A percentile compares a stretch with the other conserved stretches of the same genome.
These are phyloP conservation scores for Xyrauchen texanus DNA, from an alignment of 2,113 vertebrate species.

Conservation along the genomic window DNA sequence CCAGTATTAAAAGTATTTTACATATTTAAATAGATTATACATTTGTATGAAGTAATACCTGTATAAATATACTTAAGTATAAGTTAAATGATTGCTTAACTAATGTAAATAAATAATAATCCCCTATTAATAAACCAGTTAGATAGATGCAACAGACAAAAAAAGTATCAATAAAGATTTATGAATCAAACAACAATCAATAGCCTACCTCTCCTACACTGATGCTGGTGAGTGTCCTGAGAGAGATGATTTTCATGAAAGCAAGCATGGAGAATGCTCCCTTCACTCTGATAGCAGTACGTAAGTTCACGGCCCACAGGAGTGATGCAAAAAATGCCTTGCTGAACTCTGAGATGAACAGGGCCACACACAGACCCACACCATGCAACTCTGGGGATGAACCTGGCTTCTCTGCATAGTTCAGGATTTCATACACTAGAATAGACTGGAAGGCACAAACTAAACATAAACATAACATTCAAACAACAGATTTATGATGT, in stretches of 20 bases:
- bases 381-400: constrained; percentile 54
- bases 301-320: constrained; percentile 79
- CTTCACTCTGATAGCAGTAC: constrained; percentile 76
- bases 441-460: constrained; percentile 65
- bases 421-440: constrained; percentile 74
- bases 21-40: too few relatives aligned
- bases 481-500: too few relatives aligned
- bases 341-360: constrained; percentile 73
- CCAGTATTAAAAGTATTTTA: not conserved
- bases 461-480: constrained; percentile 6
- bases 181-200: not conserved
- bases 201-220: constrained; percentile 78
- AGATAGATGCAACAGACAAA: too few relatives aligned
- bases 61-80: too few relatives aligned
- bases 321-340: constrained; percentile 72
- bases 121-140: too few relatives aligned
- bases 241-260: constrained; percentile 76
- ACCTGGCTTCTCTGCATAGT: constrained; percentile 53
- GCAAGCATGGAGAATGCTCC: constrained; percentile 72
- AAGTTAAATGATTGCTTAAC: too few relatives aligned
- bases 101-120: too few relatives aligned
- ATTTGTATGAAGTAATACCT: too few relatives aligned
- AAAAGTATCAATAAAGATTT: too few relatives aligned
- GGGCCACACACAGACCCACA: constrained; percentile 70
- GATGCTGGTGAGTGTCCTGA: constrained; percentile 66